Evolutionary conservation across 2,797 vertebrate species (phyloP), one percentile per base, ranked within the genome.

Genomic region (Pelodytes ibericus): DNA sequence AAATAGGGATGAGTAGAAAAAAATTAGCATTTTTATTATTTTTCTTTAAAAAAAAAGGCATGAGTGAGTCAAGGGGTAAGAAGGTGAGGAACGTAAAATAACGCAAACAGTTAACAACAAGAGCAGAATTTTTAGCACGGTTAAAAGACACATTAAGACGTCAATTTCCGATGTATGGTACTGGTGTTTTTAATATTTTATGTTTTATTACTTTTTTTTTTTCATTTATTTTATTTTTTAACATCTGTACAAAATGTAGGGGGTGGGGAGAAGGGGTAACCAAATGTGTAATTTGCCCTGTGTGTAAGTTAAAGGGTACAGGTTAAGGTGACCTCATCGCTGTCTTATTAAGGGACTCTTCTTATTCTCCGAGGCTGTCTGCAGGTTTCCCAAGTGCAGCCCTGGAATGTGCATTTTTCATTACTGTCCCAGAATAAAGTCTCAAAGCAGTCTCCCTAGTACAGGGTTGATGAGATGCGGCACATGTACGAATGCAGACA

Each of bases 171-270:
- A 25, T 53, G 56, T 36, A 69, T 33, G 29, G 49, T 30, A 53
- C 26, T 67, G 9, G 27, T 67, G 65, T 13, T 25, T 65, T 53
- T 53, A 9, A 47, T 18, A 47, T 15, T 36, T 36, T 36, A 36
- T 36, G 13, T 44, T 15, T 44, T 3, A 2, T 53, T 36, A 56
- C 20, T 31, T 56, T 56, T 36, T 27, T 65, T 47, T 63, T 65
- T 47, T 9, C 49, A 20, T 65, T 44, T 9, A 16, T 49, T 31
- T 67, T 24, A 20, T 56, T 56, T 29, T 58, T 33, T 62, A 49
- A 77, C 69, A 41, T 78, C 69, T 69, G 59, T 68, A 72, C 76
- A 78, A 51, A 51, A 72, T 77, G 75, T 29, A 62, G 68, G 41
- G 22, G 6, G 69, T 71, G 67, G 60, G 29, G 25, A 18, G 9